Evolutionary conservation across 2,888 invertebrate species (phyloP).

Genomic region (Odontothrips loti): DNA sequence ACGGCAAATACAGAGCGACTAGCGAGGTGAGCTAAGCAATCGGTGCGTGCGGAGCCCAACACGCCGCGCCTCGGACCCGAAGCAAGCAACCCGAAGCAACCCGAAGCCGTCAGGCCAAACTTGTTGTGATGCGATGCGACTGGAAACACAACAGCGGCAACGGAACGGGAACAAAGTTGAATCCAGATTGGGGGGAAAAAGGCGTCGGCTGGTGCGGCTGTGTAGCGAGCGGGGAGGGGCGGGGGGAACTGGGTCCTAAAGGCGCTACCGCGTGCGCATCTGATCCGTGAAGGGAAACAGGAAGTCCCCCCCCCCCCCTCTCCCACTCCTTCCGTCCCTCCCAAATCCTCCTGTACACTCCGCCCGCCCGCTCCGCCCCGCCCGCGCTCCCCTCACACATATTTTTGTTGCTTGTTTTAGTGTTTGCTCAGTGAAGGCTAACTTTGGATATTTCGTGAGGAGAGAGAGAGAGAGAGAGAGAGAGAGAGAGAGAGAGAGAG

Average conservation of each 20-base stretch:
- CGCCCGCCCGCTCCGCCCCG: neutral
- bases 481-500: too few species aligned
- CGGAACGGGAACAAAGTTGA: too few species aligned
- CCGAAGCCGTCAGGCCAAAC: too few species aligned
- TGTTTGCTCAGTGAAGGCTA: constrained; percentile 8
- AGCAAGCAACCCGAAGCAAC: too few species aligned
- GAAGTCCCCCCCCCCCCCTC: neutral
- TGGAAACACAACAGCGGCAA: too few species aligned
- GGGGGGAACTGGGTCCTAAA: neutral
- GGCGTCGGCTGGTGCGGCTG: neutral
- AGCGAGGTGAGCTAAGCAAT: too few species aligned
- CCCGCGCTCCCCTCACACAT: neutral
- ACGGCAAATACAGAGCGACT: too few species aligned
- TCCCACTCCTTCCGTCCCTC: neutral
- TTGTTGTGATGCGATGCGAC: neutral
- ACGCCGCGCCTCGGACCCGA: too few species aligned
- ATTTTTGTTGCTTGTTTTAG: constrained; percentile 24
- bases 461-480: too few species aligned
- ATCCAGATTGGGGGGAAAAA: neutral
- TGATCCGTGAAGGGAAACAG: neutral
- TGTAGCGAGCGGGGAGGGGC: neutral
- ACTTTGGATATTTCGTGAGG: neutral
- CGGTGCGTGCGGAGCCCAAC: too few species aligned
- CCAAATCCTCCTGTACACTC: neutral
- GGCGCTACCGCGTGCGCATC: neutral